Percentiles rank a stretch among this genome's conserved stretches.
phyloP scores from a whole-genome alignment of 2,888 invertebrate species.

The Eupithecia abbreviata region DNA sequence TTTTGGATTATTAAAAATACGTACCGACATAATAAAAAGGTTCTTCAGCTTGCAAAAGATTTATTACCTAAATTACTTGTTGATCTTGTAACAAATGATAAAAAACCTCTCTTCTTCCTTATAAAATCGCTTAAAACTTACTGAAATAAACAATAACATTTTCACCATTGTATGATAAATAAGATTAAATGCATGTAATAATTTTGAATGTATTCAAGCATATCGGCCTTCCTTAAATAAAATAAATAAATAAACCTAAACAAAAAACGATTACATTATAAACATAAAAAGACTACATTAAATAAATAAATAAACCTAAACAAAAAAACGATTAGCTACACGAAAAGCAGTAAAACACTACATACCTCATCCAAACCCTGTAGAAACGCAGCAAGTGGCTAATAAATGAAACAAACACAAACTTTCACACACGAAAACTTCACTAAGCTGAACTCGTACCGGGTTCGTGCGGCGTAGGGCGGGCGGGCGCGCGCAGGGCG shows the following conservation, averaged over 20 bases:
- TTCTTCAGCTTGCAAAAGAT: not conserved
- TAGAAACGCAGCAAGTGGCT: not conserved
- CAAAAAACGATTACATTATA: too few relatives aligned
- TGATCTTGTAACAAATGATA: not conserved
- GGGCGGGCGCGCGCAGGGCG: constrained; percentile 25
- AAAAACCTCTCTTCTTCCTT: not conserved
- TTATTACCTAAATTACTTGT: not conserved
- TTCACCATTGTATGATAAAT: not conserved
- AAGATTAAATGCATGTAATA: not conserved
- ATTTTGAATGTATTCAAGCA: too few relatives aligned
- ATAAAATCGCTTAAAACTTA: not conserved
- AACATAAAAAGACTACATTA: too few relatives aligned
- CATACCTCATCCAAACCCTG: constrained; percentile 13
- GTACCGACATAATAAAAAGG: not conserved
- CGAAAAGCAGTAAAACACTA: not conserved
- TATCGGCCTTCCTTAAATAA: too few relatives aligned
- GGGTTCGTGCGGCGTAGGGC: constrained; percentile 25
- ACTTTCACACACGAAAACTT: constrained; percentile 30
- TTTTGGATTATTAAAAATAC: not conserved
- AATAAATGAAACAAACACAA: constrained; percentile 6
- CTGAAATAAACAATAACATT: not conserved
- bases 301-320: not conserved
- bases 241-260: too few relatives aligned
- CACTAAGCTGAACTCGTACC: constrained; percentile 14
- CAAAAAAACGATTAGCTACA: not conserved